phyloP scores from a whole-genome alignment of 2,888 invertebrate species.

The Caenorhabditis afra region DNA sequence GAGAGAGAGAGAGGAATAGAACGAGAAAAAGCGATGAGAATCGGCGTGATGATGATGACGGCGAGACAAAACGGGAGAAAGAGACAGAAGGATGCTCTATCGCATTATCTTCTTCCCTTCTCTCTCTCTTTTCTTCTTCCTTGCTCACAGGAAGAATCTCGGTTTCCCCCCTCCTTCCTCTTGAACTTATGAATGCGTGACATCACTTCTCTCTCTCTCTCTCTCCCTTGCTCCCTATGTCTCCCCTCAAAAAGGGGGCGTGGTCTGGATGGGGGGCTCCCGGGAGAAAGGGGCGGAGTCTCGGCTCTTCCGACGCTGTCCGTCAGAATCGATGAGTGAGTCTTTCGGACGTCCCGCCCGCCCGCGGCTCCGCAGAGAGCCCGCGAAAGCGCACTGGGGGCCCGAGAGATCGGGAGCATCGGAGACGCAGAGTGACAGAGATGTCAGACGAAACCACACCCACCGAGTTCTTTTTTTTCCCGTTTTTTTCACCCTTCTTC shows the following conservation, averaged over 20 bases:
- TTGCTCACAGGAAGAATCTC: slow-evolving; percentile 35
- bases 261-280: slow-evolving; percentile 27
- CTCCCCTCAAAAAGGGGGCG: slow-evolving; percentile 40
- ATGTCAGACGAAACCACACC: slow-evolving; percentile 47
- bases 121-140: slow-evolving; percentile 6
- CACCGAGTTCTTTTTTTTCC: slow-evolving; percentile 54
- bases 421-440: slow-evolving; percentile 49
- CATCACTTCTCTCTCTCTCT: not conserved
- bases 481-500: too few relatives aligned
- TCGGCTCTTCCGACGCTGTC: slow-evolving; percentile 47
- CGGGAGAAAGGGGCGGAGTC: slow-evolving; percentile 45
- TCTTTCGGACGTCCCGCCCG: slow-evolving; percentile 47
- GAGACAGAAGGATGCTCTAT: slow-evolving; percentile 36
- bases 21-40: slow-evolving; percentile 25
- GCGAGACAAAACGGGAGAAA: slow-evolving; percentile 22
- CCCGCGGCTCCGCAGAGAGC: not conserved
- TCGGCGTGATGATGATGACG: slow-evolving; percentile 15
- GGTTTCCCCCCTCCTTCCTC: slow-evolving; percentile 4
- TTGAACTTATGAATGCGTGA: slow-evolving; percentile 1
- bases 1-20: slow-evolving; percentile 31
- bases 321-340: slow-evolving; percentile 58
- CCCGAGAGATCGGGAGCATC: slow-evolving; percentile 25
- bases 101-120: slow-evolving; percentile 25
- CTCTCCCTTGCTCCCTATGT: not conserved
- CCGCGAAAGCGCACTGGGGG: too few relatives aligned